These are phyloP conservation scores for Campaea margaritaria DNA, from an alignment of 2,888 invertebrate species.

Conservation along the genomic window DNA sequence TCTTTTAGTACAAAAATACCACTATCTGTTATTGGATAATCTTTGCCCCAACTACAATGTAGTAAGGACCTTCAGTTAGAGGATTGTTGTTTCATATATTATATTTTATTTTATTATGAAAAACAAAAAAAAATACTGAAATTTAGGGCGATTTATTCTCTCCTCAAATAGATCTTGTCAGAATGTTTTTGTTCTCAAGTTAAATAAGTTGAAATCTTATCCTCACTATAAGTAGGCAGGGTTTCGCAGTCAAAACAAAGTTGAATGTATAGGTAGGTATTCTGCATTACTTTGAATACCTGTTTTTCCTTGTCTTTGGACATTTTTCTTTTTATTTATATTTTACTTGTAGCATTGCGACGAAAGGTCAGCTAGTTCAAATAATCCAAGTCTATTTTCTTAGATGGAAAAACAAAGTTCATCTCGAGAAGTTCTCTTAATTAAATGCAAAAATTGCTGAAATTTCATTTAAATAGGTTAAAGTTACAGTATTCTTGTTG, in stretches of 20 bases:
- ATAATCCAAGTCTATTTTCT: constrained; percentile 4
- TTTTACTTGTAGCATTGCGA: not conserved
- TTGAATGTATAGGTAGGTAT: not conserved
- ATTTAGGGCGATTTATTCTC: too few relatives aligned
- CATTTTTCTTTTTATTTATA: constrained; percentile 1
- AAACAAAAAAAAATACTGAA: too few relatives aligned
- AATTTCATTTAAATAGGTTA: not conserved
- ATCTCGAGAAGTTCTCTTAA: not conserved
- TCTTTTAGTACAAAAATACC: too few relatives aligned
- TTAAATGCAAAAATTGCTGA: not conserved
- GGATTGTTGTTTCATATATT: too few relatives aligned
- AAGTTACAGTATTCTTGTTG: not conserved
- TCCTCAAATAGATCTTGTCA: too few relatives aligned
- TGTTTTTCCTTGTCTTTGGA: not conserved
- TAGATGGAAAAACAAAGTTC: constrained; percentile 5
- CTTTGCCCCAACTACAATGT: too few relatives aligned
- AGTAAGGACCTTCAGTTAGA: too few relatives aligned
- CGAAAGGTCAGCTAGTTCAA: constrained; percentile 4
- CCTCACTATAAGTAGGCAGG: too few relatives aligned
- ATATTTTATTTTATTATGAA: too few relatives aligned
- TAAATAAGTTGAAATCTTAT: not conserved
- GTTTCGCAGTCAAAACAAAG: too few relatives aligned
- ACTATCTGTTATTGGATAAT: too few relatives aligned
- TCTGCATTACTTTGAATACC: not conserved
- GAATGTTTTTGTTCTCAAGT: too few relatives aligned